These are phyloP conservation scores for Amiota mariae DNA, from an alignment of 2,888 invertebrate species.

Conservation along the genomic window DNA sequence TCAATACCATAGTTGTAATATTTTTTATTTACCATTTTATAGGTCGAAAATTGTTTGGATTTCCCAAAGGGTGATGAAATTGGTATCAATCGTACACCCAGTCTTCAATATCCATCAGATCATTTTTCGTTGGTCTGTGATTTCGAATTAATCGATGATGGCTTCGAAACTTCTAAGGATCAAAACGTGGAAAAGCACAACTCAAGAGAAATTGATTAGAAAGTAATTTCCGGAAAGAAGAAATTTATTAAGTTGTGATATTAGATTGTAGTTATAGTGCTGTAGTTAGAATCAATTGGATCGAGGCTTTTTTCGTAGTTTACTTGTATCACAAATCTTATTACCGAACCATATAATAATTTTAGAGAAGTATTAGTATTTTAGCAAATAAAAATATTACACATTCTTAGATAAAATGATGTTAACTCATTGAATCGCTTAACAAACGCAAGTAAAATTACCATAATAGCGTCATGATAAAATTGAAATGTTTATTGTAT, in stretches of 20 bases:
- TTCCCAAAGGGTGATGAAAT: constrained; percentile 81
- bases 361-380: too few relatives aligned
- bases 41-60: constrained; percentile 72
- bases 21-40: background rate
- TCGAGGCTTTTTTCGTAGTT: too few relatives aligned
- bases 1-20: background rate
- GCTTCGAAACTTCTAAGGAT: too few relatives aligned
- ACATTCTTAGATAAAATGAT: too few relatives aligned
- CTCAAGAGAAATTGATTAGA: background rate
- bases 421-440: too few relatives aligned
- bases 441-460: too few relatives aligned
- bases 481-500: too few relatives aligned
- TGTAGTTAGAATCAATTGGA: background rate
- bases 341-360: too few relatives aligned
- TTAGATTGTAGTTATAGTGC: constrained; percentile 21
- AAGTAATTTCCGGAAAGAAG: background rate
- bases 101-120: constrained; percentile 82
- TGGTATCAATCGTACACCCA: constrained; percentile 80
- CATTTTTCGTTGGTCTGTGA: constrained; percentile 84
- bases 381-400: too few relatives aligned
- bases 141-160: constrained; percentile 70
- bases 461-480: too few relatives aligned
- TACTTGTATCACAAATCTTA: too few relatives aligned
- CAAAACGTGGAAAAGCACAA: too few relatives aligned
- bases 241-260: constrained; percentile 21